These are phyloP conservation scores for Helicolenus hilgendorfi DNA, from an alignment of 2,797 vertebrate species.

Conservation along the genomic window DNA sequence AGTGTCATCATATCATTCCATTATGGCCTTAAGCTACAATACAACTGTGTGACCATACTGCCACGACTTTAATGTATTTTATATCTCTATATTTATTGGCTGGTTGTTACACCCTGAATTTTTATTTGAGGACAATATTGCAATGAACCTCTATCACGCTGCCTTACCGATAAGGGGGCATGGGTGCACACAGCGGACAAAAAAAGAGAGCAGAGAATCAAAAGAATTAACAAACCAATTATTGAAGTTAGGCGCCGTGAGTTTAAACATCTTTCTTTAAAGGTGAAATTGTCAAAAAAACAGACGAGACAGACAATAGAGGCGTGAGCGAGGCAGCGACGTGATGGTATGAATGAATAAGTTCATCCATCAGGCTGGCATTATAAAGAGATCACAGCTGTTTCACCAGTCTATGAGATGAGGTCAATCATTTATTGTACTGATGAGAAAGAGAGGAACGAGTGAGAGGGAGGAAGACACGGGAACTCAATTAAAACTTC, in stretches of 20 bases:
- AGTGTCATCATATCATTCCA: not conserved
- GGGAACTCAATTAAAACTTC: conserved; percentile 87
- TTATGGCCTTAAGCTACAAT: not conserved
- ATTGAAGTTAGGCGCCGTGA: conserved; percentile 5
- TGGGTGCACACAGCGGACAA: not conserved
- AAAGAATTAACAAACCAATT: conserved; percentile 31
- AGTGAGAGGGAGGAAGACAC: conserved; percentile 52
- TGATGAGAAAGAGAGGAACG: conserved; percentile 69
- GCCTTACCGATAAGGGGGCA: not conserved
- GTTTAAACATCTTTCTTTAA: conserved; percentile 38
- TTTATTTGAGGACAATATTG: not conserved
- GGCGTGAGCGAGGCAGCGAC: not conserved
- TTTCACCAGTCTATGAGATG: conserved; percentile 61
- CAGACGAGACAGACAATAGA: conserved; percentile 26
- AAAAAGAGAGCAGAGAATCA: not conserved
- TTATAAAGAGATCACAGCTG: conserved; percentile 73
- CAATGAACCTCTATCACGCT: not conserved
- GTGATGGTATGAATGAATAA: conserved; percentile 43
- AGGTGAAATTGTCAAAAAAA: conserved; percentile 55
- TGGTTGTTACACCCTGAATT: not conserved
- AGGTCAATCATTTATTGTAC: conserved; percentile 81
- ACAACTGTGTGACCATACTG: not conserved
- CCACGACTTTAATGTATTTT: not conserved
- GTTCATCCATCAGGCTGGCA: conserved; percentile 68
- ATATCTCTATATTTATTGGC: not conserved